These are phyloP conservation scores for Amblyopsis rosae DNA, from an alignment of 2,113 vertebrate genomes.

Conservation along the genomic window DNA sequence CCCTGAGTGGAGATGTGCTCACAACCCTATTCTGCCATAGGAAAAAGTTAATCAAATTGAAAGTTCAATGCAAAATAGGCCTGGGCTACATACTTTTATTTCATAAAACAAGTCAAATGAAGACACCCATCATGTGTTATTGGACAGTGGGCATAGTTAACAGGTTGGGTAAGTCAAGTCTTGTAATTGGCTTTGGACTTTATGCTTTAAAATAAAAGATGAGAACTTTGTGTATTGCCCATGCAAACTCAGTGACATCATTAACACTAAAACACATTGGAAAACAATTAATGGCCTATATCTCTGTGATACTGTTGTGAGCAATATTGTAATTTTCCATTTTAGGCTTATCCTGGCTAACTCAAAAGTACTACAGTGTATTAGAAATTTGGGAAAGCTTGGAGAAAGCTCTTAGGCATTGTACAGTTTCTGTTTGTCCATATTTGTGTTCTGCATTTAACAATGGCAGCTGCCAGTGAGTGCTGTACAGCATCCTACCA, in stretches of 20 bases:
- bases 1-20: constrained; percentile 74
- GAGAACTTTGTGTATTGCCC: constrained; percentile 84
- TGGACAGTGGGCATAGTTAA: no score
- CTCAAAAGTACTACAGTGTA: constrained; percentile 78
- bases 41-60: constrained; percentile 64
- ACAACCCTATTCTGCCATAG: constrained; percentile 78
- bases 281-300: constrained; percentile 88
- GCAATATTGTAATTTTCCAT: constrained; percentile 72
- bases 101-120: no score
- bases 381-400: constrained; percentile 87
- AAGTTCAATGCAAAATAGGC: constrained; percentile 65
- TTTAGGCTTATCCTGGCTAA: constrained; percentile 91
- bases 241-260: constrained; percentile 59
- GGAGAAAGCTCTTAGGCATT: constrained; percentile 86
- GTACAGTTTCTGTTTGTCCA: constrained; percentile 81
- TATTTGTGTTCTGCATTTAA: constrained; percentile 82
- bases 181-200: neutral
- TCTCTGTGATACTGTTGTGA: constrained; percentile 87
- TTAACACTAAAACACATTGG: constrained; percentile 45
- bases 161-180: neutral
- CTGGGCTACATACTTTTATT: neutral
- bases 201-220: constrained; percentile 11
- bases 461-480: constrained; percentile 95
- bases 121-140: no score
- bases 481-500: constrained; percentile 92